Conservation (phyloP, 2,113 vertebrate species). For the Lagopus muta region DNA sequence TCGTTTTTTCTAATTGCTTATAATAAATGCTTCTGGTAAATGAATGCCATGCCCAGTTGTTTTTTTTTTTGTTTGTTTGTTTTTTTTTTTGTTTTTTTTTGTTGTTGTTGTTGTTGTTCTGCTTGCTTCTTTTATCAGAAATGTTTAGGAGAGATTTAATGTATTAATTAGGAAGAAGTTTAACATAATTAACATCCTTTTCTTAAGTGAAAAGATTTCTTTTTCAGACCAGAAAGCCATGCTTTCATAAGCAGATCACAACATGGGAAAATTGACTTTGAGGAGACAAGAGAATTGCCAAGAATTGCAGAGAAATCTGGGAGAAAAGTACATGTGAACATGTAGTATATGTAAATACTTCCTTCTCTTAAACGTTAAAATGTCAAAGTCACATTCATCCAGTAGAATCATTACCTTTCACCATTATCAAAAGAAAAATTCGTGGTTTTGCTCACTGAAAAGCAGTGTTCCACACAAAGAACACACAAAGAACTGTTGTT, state of each 20-base stretch:
- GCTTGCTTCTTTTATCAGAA: constrained; percentile 45
- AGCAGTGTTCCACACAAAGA: not conserved
- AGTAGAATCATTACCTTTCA: constrained; percentile 48
- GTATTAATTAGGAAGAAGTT: constrained; percentile 64
- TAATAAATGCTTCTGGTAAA: constrained; percentile 58
- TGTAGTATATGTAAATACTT: not conserved
- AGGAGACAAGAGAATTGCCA: not conserved
- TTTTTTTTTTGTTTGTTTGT: constrained; percentile 32
- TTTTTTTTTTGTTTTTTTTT: no score
- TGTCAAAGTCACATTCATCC: not conserved
- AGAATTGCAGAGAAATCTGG: not conserved
- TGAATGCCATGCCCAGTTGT: constrained; percentile 44
- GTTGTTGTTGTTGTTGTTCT: constrained; percentile 8
- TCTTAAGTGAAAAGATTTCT: constrained; percentile 31
- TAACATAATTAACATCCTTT: constrained; percentile 51
- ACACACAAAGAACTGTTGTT: constrained; percentile 26
- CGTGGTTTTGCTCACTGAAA: not conserved
- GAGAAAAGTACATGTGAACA: not conserved
- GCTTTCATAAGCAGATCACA: constrained; percentile 28
- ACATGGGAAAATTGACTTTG: not conserved
- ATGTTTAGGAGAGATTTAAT: constrained; percentile 56
- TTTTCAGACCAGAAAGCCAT: constrained; percentile 29
- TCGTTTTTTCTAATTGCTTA: constrained; percentile 52
- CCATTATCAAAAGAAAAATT: constrained; percentile 17
- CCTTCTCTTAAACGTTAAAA: constrained; percentile 12